Conservation (phyloP, 2,888 invertebrate species). For the Dicroscelio sp. region DNA sequence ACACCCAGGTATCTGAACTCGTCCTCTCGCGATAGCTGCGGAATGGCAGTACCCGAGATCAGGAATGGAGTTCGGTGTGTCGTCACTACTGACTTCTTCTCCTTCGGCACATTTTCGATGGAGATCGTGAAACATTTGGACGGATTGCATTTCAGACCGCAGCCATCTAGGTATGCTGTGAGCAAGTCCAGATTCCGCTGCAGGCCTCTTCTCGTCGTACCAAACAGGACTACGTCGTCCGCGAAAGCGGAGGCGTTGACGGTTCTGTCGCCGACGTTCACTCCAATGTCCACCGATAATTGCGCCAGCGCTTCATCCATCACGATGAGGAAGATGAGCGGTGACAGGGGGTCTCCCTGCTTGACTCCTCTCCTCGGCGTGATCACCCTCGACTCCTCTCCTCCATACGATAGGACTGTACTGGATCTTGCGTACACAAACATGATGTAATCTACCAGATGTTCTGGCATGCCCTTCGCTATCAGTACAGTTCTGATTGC, state of each 20-base stretch:
- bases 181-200: slow-evolving; percentile 84
- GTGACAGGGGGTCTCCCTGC: slow-evolving; percentile 91
- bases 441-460: not conserved
- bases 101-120: slow-evolving; percentile 72
- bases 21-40: slow-evolving; percentile 22
- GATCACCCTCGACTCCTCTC: not conserved
- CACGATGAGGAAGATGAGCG: slow-evolving; percentile 66
- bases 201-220: slow-evolving; percentile 78
- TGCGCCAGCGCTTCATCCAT: slow-evolving; percentile 50
- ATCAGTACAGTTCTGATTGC: not conserved
- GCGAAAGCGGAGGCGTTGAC: slow-evolving; percentile 24
- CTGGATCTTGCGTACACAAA: not conserved
- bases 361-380: slow-evolving; percentile 90
- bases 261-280: not conserved
- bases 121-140: slow-evolving; percentile 86
- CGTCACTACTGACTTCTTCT: slow-evolving; percentile 58
- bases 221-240: not conserved
- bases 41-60: not conserved
- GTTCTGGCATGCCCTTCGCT: slow-evolving; percentile 7
- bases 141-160: slow-evolving; percentile 84
- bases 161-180: slow-evolving; percentile 61
- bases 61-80: not conserved
- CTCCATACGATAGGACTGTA: not conserved
- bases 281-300: not conserved
- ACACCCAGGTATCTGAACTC: slow-evolving; percentile 52